A percentile compares a stretch with the other conserved stretches of the same genome.
Evolutionary conservation across 2,113 vertebrate genomes (phyloP).

Genomic region (Misgurnus mizolepis): DNA sequence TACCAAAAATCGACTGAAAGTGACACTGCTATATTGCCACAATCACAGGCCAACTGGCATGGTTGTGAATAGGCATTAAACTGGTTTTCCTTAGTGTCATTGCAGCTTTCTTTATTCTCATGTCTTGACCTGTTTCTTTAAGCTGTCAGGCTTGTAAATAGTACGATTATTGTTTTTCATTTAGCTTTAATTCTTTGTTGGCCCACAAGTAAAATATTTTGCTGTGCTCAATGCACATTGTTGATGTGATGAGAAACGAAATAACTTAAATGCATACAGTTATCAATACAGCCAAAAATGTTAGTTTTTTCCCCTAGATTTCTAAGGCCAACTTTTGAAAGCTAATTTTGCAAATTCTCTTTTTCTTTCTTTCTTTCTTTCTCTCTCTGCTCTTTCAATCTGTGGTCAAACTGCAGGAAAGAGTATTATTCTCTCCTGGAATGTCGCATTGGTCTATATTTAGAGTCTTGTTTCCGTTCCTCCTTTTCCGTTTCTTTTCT

Average conservation of each 20-base stretch:
- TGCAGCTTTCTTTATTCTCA: background rate
- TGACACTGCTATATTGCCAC: background rate
- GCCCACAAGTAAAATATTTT: background rate
- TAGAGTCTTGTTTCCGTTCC: constrained; percentile 72
- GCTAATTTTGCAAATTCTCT: background rate
- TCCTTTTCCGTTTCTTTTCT: constrained; percentile 59
- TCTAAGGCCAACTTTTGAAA: background rate
- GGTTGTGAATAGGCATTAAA: background rate
- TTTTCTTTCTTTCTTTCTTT: background rate
- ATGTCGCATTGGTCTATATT: constrained; percentile 77
- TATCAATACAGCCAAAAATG: background rate
- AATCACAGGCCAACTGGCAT: background rate
- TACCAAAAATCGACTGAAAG: background rate
- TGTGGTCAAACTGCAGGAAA: constrained; percentile 61
- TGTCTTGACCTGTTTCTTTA: constrained; percentile 27
- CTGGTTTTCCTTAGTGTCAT: background rate
- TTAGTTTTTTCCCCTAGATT: background rate
- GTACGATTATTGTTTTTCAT: constrained; percentile 52
- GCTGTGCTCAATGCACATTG: background rate
- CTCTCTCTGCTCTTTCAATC: constrained; percentile 42
- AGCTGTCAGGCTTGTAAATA: constrained; percentile 54
- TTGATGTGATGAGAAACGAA: constrained; percentile 6
- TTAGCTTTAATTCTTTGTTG: constrained; percentile 25
- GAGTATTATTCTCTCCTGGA: constrained; percentile 74
- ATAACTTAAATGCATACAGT: background rate